Base-by-base conservation (phyloP, 2,888 invertebrate genomes). In the Bugulina stolonifera region DNA sequence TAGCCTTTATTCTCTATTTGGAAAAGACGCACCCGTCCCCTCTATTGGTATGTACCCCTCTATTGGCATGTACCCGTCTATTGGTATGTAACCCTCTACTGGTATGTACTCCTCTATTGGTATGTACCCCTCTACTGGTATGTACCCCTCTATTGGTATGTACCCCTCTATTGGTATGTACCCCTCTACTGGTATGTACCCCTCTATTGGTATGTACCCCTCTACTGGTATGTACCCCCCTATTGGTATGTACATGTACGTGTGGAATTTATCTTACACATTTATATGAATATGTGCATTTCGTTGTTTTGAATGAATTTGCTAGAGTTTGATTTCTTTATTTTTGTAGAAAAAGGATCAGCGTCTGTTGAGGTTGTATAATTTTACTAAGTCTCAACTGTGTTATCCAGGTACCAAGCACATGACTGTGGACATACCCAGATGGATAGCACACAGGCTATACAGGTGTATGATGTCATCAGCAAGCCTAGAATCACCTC, bases 391-490 rank as follows among this genome's bases (percentile, higher is more conserved):
- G n/a, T n/a, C n/a, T n/a, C n/a, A n/a, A n/a, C n/a, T n/a, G n/a
- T n/a, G n/a, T n/a, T n/a, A n/a, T n/a, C n/a, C n/a, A n/a, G n/a
- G n/a, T n/a, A n/a, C n/a, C n/a, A n/a, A n/a, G n/a, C n/a, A n/a
- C n/a, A n/a, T n/a, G n/a, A n/a, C n/a, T 25, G 32, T 64, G 10
- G 64, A 64, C 14, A 32, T 64, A 34, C 64, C 64, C 34, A 64
- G 64, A 32, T 64, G 64, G 64, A n/a, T 64, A 10, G 64, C 64
- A 29, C 64, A 64, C 32, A 64, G 27, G 32, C 22, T 64, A 29
- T 64, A 64, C 64, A 64, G 64, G 32, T 64, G 64, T 32, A 32
- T 64, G 64, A 64, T 43, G 43, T 43, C 43, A 10, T 43, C 43
- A 43, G 10, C 43, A 5, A n/a, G n/a, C n/a, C n/a, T n/a, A n/a